A percentile compares a stretch with the other conserved stretches of the same genome.
phyloP scores from a whole-genome alignment of 2,797 vertebrate genomes.

The Cheirogaleus major region DNA sequence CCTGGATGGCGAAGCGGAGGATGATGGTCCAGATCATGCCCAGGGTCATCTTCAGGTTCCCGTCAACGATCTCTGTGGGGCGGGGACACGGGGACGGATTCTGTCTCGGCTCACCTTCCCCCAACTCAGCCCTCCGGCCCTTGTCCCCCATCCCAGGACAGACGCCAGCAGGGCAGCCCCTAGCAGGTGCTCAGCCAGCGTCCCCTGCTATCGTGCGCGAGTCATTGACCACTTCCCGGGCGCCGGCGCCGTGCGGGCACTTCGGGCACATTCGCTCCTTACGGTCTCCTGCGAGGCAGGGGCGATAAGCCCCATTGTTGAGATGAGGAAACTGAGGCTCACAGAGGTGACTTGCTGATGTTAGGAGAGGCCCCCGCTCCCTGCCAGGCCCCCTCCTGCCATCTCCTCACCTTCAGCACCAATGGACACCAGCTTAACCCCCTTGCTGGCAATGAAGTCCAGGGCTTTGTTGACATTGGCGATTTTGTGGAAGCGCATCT shows the following conservation, averaged over 20 bases:
- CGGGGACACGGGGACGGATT: too few relatives aligned
- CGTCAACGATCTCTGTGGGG: slow-evolving; percentile 93
- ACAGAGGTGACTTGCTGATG: not conserved
- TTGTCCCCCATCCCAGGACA: not conserved
- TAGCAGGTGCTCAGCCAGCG: not conserved
- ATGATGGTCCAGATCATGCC: slow-evolving; percentile 98
- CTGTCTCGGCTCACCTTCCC: not conserved
- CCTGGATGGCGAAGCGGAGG: slow-evolving; percentile 95
- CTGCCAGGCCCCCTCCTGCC: not conserved
- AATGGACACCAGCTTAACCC: slow-evolving; percentile 95
- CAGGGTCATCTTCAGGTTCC: slow-evolving; percentile 95
- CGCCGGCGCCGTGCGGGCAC: not conserved
- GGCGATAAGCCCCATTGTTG: not conserved
- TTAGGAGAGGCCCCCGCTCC: too few relatives aligned
- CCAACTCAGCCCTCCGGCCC: not conserved
- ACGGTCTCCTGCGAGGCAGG: not conserved
- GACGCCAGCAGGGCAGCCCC: not conserved
- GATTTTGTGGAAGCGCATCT: slow-evolving; percentile 97
- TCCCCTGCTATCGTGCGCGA: not conserved
- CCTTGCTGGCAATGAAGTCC: slow-evolving; percentile 95
- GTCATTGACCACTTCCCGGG: not conserved
- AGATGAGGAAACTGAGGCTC: not conserved
- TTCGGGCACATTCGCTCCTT: not conserved
- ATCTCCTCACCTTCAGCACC: slow-evolving; percentile 91
- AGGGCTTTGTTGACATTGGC: slow-evolving; percentile 96